Base-by-base conservation (phyloP, 1,140 invertebrate genomes). In the Saccostrea echinata region DNA sequence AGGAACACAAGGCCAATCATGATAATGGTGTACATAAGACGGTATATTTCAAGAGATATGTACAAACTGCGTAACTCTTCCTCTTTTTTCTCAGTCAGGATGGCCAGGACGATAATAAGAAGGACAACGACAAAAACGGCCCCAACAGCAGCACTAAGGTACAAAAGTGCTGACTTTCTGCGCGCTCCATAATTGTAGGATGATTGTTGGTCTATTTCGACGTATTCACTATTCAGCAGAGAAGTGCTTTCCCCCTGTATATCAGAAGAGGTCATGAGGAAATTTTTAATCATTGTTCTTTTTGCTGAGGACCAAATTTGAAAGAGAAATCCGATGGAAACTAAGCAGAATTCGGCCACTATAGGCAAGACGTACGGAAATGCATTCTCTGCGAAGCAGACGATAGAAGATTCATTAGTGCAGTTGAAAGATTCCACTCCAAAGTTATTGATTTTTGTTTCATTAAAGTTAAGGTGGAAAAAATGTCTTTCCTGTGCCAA, bases 401-500 rank as follows among this genome's bases (percentile, higher is more conserved):
- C 81, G 52, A 82, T 33, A 43, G 35, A 52, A 82, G 81, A 51
- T 51, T 52, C 81, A 30, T 83, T 51, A 24, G 35, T 52, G 52
- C 81, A 83, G 35, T 83, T 83, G 81, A 52, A 83, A 13, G 35
- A 52, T 83, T 83, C 81, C 18, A 83, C 81, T 12, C 81, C 81
- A 80, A 33, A 43, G 21, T 13, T 80, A 51, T 83, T 27, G 4
- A 51, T 21, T 24, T 24, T 9, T 24, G 21, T 83, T 27, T 33
- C 43, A 21, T 83, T 35, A 83, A 51, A 51, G 21, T 52, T 12
- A 27, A 52, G n/a, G 12, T 51, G 35, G 3, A 52, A 11, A n/a
- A 83, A 53, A 27, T 51, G 43, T 51, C 30, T 53, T 53, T 83
- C 52, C 35, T 83, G 43, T n/a, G n/a, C 11, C 81, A 83, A 11